Base-by-base conservation (phyloP, 2,113 vertebrate species). In the Oxyura jamaicensis region DNA sequence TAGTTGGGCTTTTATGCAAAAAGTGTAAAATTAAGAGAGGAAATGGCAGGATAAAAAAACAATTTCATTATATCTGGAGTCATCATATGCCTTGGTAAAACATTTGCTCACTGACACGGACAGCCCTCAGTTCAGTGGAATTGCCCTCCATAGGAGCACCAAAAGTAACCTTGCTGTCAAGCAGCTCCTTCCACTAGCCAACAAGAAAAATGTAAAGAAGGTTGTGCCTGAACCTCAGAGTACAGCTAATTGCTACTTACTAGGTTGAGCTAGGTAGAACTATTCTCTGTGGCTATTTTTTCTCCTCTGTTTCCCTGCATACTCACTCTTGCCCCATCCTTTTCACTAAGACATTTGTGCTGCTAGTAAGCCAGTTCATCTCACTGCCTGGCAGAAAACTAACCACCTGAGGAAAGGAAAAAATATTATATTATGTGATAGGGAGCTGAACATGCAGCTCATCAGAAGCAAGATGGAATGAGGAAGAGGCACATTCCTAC, bases 231-330 rank as follows among this genome's bases (percentile, higher is more conserved):
- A n/a, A 83, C 12, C 50, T 31, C 19, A 36, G 33, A 10, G 20
- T 31, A 65, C 31, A 89, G 39, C 6, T 41, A 19, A 63, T 62
- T 22, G 59, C 11, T 46, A 39, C 17, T 82, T 11, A 1, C 10
- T 50, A 31, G 19, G 12, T 41, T 73, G 35, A 44, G 33, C 59
- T 52, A 56, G 46, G 20, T 48, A 21, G 20, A 48, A 67, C 5
- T 90, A 18, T 18, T 20, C 39, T 59, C 26, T 56, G 41, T 60
- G 3, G 3, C 10, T 2, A 18, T 10, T 68, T 90, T 85, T 85
- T 35, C 11, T 73, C 29, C 33, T 65, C 26, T 72, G 6, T 26
- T 85, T 0, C 0, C 41, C 28, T 75, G 15, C 13, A 42, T 8
- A 41, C 22, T 44, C 10, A 10, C 28, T 83, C 66, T 16, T 83